Conservation (phyloP, 2,888 invertebrate species). For the Diplazon laetatorius region DNA sequence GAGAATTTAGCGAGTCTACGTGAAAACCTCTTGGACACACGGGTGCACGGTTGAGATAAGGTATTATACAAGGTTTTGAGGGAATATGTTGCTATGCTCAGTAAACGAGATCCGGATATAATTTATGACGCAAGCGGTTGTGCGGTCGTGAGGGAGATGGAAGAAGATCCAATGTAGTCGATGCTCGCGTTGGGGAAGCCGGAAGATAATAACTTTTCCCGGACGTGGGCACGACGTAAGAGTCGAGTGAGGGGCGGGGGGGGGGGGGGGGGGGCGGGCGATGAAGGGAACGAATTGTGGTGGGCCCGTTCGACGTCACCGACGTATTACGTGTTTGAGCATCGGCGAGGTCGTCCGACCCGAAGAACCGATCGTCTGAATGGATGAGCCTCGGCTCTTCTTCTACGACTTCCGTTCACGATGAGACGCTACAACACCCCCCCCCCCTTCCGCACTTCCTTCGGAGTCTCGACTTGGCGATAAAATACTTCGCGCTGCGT, state of each 20-base stretch:
- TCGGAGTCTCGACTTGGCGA: conserved; percentile 21
- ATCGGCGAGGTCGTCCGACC: conserved; percentile 68
- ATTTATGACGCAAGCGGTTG: conserved; percentile 38
- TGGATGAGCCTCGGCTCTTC: conserved; percentile 27
- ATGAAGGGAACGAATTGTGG: conserved; percentile 25
- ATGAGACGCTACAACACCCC: conserved; percentile 13
- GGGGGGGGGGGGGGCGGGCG: conserved; percentile 13
- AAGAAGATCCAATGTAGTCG: conserved; percentile 41
- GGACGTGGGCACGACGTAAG: conserved; percentile 37
- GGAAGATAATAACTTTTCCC: conserved; percentile 59
- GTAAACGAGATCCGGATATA: conserved; percentile 46
- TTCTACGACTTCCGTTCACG: conserved; percentile 34
- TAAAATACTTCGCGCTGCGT: conserved; percentile 36
- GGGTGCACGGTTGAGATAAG: neutral
- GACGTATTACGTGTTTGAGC: conserved; percentile 62
- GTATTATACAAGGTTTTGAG: neutral
- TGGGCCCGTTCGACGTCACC: conserved; percentile 28
- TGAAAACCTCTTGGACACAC: neutral
- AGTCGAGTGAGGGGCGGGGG: conserved; percentile 24
- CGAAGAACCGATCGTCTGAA: conserved; percentile 54
- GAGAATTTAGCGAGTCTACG: neutral
- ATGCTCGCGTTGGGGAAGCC: conserved; percentile 61
- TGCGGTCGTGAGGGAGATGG: conserved; percentile 32
- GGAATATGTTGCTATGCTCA: conserved; percentile 9
- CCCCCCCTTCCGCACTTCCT: too few species aligned